A percentile compares a stretch with the other conserved stretches of the same genome.
Evolutionary conservation across 2,797 vertebrate species (phyloP).

Genomic region (Octomys mimax): DNA sequence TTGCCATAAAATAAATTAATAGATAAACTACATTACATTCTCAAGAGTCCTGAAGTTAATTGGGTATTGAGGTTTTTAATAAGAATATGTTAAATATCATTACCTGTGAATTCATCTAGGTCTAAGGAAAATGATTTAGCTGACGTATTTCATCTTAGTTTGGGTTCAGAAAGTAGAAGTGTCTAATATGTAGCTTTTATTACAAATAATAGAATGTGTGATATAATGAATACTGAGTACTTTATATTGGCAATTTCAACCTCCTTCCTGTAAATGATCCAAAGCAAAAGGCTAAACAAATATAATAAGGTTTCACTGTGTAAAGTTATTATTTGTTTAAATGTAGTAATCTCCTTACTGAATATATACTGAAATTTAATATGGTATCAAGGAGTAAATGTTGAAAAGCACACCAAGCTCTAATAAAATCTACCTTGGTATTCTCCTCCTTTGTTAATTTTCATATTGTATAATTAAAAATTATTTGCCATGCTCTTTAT

Average conservation of each 20-base stretch:
- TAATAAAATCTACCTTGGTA: constrained; percentile 75
- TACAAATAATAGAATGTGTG: constrained; percentile 61
- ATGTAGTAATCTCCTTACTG: constrained; percentile 84
- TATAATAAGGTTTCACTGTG: constrained; percentile 84
- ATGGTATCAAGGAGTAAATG: constrained; percentile 84
- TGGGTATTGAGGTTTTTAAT: constrained; percentile 25
- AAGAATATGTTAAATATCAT: constrained; percentile 37
- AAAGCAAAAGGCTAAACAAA: constrained; percentile 85
- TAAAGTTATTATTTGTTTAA: constrained; percentile 87
- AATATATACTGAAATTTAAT: constrained; percentile 85
- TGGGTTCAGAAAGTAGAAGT: constrained; percentile 57
- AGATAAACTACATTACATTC: constrained; percentile 38
- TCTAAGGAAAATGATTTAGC: constrained; percentile 13
- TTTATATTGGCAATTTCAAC: constrained; percentile 70
- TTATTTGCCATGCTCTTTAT: constrained; percentile 69
- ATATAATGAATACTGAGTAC: constrained; percentile 79
- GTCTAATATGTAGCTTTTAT: constrained; percentile 62
- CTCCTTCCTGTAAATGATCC: constrained; percentile 76
- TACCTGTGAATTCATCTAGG: constrained; percentile 48
- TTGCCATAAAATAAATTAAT: neutral
- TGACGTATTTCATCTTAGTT: constrained; percentile 47
- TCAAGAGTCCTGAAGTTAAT: constrained; percentile 7
- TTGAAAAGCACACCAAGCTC: constrained; percentile 77
- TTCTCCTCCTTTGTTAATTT: constrained; percentile 61
- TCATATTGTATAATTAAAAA: constrained; percentile 81